Evolutionary conservation across 1,140 invertebrate genomes (phyloP).

Genomic region (Drosophila micromelanica): DNA sequence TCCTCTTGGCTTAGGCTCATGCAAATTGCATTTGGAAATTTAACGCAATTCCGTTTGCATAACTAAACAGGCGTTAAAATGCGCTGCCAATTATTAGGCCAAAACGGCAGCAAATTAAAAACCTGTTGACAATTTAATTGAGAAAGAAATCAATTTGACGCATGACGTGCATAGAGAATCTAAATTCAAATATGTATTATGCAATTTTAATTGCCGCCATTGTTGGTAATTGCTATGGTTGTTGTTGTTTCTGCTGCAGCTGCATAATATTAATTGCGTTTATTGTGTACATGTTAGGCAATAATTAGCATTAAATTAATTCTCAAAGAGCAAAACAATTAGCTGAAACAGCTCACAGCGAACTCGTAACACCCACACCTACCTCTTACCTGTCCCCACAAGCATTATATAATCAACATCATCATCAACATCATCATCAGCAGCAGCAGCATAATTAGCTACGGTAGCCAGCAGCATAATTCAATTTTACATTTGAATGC

Average conservation of each 20-base stretch:
- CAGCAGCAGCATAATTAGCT: slow-evolving; percentile 27
- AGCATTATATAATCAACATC: slow-evolving; percentile 1
- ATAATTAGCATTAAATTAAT: slow-evolving; percentile 80
- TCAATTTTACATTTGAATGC: slow-evolving; percentile 66
- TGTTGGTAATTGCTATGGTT: slow-evolving; percentile 34
- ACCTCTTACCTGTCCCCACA: neutral
- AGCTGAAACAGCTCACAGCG: slow-evolving; percentile 53
- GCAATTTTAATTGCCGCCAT: slow-evolving; percentile 59
- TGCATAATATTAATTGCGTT: slow-evolving; percentile 67
- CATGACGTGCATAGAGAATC: slow-evolving; percentile 29
- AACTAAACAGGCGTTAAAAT: slow-evolving; percentile 5
- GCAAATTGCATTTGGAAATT: slow-evolving; percentile 25
- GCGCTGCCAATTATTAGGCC: neutral
- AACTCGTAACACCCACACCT: slow-evolving; percentile 4
- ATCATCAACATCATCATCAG: neutral
- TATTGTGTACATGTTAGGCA: slow-evolving; percentile 66
- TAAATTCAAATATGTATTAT: slow-evolving; percentile 55
- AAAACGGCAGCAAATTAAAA: slow-evolving; percentile 21
- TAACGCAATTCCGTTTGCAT: slow-evolving; percentile 36
- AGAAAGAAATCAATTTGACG: slow-evolving; percentile 11
- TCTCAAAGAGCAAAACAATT: slow-evolving; percentile 73
- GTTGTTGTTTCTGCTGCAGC: slow-evolving; percentile 28
- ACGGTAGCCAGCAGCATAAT: slow-evolving; percentile 42
- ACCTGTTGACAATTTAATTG: slow-evolving; percentile 33
- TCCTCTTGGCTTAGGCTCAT: slow-evolving; percentile 7